Evolutionary conservation across 2,113 vertebrate genomes (phyloP), one percentile per base, ranked within the genome.

Genomic region (Megaleporinus macrocephalus): DNA sequence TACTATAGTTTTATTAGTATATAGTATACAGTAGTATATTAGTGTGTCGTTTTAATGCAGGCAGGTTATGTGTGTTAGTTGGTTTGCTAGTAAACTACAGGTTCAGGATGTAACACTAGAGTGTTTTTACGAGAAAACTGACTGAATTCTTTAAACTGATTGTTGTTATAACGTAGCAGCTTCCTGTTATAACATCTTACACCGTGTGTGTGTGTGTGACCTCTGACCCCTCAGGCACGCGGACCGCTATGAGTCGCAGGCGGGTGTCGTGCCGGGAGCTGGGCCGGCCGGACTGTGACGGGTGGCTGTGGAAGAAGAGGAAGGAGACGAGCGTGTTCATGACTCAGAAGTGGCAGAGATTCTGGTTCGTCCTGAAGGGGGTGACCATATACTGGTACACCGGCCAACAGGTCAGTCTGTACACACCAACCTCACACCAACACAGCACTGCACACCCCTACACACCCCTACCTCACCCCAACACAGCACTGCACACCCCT

Each of bases 221-320:
- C 22, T 27, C 49, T 74, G 15, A 74, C n/a, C 12, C 7, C 18
- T 81, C 20, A 95, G 94, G 92, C 88, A 89, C 70, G 24, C 70
- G 87, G 0, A 91, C 90, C 0, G 87, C 90, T 14, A 4, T 97
- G 89, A 99, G 98, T 82, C 95, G 98, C 10, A 93, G 98, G 33
- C 95, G 96, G 1, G 96, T 99, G 73, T 99, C 98, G 0, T 99
- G 98, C 84, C 95, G 95, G 33, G 95, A 98, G 85, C 92, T 99
- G 87, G 95, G 94, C 72, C 91, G 73, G 18, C 95, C 97, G 0
- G 98, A 99, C 88, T 98, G 96, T 0, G 94, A 97, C 0, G 97
- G 97, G n/a, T 99, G 97, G 97, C 94, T 99, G 20, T 94, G 96
- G 91, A 96, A 96, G 90, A 98, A 97, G 88, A 97, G 97, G 82